Evolutionary conservation across 64 coral and sea anemone genomes (phyloP).

Genomic region (Montipora efflorescens): DNA sequence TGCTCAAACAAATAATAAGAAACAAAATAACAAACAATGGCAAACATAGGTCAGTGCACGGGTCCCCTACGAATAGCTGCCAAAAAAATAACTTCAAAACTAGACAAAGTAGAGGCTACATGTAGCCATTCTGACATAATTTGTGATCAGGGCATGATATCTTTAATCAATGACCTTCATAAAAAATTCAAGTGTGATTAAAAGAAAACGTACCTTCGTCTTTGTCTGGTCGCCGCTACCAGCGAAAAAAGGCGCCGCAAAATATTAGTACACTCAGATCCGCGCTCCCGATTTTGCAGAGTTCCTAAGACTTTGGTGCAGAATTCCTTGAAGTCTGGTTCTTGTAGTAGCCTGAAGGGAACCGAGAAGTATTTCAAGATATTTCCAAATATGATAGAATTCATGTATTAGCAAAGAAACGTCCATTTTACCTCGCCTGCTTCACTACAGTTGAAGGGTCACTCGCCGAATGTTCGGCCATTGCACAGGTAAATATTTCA

Average conservation of each 20-base stretch:
- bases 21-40: no score
- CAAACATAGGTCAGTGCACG: no score
- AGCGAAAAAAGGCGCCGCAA: conserved; percentile 80
- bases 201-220: conserved; percentile 61
- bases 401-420: neutral
- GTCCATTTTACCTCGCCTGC: conserved; percentile 68
- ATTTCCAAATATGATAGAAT: neutral
- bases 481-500: neutral
- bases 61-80: no score
- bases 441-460: conserved; percentile 85
- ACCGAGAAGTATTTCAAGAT: neutral
- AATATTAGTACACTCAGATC: conserved; percentile 69
- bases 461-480: conserved; percentile 59
- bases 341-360: conserved; percentile 64
- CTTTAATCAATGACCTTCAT: no score
- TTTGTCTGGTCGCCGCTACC: conserved; percentile 77
- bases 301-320: conserved; percentile 64
- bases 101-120: no score
- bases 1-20: no score
- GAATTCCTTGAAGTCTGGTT: conserved; percentile 84
- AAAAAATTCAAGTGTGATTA: neutral
- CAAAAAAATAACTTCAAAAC: no score
- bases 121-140: no score
- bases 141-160: no score
- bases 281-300: conserved; percentile 74